Evolutionary conservation across 2,888 invertebrate species (phyloP), one percentile per base, ranked within the genome.

Genomic region (Sinopyrophorus schimmeli): DNA sequence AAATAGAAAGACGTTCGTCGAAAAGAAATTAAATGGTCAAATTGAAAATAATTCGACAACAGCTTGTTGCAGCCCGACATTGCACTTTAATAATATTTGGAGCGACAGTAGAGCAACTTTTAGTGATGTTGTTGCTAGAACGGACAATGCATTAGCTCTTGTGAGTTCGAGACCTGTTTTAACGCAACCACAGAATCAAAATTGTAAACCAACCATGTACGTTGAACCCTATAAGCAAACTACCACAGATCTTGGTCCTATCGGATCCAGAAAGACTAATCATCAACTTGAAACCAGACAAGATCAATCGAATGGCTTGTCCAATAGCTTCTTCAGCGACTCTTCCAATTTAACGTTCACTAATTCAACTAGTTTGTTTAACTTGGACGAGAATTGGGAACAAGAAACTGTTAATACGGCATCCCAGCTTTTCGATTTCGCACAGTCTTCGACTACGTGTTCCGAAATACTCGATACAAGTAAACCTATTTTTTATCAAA

Each of bases 41-140:
- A 17, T 14, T n/a, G 12, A 3, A 18, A 30, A 30, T 10, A 57
- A 9, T 9, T n/a, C n/a, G 31, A 32, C 12, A 40, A 21, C 38
- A 26, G 39, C 46, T 26, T 57, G 60, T 11, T 43, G 65, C 20
- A 65, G 68, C 21, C 60, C 65, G n/a, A 43, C 60, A 9, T 53
- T 61, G 3, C 31, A 74, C 70, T 18, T 72, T 66, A 27, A 68
- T 63, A 42, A 71, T 63, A 15, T 74, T 66, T 80, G 80, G 80
- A 75, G 76, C 21, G 80, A 80, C 62, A 79, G 76, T 53, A 67
- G 76, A 35, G 80, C 80, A 0, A 77, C 76, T 23, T 81, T 81
- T 60, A 81, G 81, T 53, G 80, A 81, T 55, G 80, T 81, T 1
- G 81, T 81, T 1, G 80, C 81, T 0, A 68, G 80, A 6, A 79